Evolutionary conservation across 2,113 vertebrate genomes (phyloP), one percentile per base, ranked within the genome.

Genomic region (Cheirogaleus medius): DNA sequence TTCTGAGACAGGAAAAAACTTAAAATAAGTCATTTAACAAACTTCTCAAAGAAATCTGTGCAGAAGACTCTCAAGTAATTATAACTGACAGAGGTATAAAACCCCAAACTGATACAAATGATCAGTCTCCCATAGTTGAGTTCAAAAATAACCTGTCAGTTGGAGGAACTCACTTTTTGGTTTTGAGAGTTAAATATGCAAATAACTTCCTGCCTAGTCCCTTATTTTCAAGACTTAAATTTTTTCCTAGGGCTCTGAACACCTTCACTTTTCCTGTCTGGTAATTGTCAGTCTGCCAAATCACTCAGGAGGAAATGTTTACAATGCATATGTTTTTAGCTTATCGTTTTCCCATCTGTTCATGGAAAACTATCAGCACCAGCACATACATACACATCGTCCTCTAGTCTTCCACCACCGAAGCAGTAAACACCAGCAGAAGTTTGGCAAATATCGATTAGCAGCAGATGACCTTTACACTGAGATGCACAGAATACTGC

Each of bases 311-410:
- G 73, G 91, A 94, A 97, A 90, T 88, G 71, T 85, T 96, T 95
- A 44, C 47, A 49, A 49, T 80, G 84, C 93, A 42, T 95, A 83
- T 44, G 39, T 68, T 90, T 92, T 94, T 66, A 95, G 95, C 87
- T 94, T 87, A 96, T 90, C 54, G 0, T 97, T 94, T 96, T 91
- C 69, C 96, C 97, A 95, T 97, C 96, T 98, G 93, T 82, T 97
- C 87, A 0, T 34, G 39, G 69, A 90, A 97, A 90, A 52, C 60
- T 20, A 44, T 84, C 74, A 68, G 73, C 69, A 84, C 56, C 58
- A 90, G 64, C 47, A 87, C 13, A 52, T 83, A n/a, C 2, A 52
- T 73, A 56, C 13, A 74, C 66, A 39, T 8, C 64, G 44, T 77
- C 64, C 64, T 80, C 81, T 63, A n/a, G 68, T 74, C 71, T 74